Evolutionary conservation across 2,888 invertebrate species (phyloP).

Genomic region (Acleris laterana): DNA sequence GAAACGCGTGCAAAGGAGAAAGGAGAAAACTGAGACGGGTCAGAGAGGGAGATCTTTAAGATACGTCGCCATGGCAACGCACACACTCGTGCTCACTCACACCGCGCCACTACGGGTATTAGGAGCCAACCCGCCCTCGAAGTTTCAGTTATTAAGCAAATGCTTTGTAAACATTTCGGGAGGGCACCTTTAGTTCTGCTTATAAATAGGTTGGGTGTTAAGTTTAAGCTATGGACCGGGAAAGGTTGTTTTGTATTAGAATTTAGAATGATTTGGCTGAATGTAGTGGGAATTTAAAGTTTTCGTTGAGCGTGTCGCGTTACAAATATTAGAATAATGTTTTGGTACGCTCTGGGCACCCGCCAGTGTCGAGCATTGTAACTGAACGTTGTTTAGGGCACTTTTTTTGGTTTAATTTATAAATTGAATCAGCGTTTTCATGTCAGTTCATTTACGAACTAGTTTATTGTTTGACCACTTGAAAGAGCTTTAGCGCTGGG

Average conservation of each 20-base stretch:
- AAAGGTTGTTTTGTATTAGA: slow-evolving; percentile 14
- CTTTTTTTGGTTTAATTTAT: too few species aligned
- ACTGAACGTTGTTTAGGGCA: too few species aligned
- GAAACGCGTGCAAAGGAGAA: slow-evolving; percentile 83
- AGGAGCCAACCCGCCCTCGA: slow-evolving; percentile 77
- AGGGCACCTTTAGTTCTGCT: slow-evolving; percentile 77
- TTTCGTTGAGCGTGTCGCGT: too few species aligned
- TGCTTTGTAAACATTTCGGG: slow-evolving; percentile 83
- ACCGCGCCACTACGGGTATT: slow-evolving; percentile 40
- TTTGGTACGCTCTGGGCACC: too few species aligned
- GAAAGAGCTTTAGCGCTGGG: too few species aligned
- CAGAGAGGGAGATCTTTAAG: slow-evolving; percentile 82
- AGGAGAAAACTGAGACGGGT: slow-evolving; percentile 82
- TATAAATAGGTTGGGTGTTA: slow-evolving; percentile 74
- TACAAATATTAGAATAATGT: too few species aligned
- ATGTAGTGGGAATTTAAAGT: neutral
- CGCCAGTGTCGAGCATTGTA: too few species aligned
- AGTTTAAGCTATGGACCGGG: slow-evolving; percentile 72
- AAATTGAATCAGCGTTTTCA: too few species aligned
- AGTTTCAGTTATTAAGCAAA: slow-evolving; percentile 84
- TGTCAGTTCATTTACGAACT: too few species aligned
- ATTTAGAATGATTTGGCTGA: slow-evolving; percentile 6
- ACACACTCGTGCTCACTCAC: slow-evolving; percentile 50
- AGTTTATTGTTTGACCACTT: too few species aligned
- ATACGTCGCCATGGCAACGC: slow-evolving; percentile 81